Base-by-base conservation (phyloP, 2,113 vertebrate genomes). In the Hucho hucho region DNA sequence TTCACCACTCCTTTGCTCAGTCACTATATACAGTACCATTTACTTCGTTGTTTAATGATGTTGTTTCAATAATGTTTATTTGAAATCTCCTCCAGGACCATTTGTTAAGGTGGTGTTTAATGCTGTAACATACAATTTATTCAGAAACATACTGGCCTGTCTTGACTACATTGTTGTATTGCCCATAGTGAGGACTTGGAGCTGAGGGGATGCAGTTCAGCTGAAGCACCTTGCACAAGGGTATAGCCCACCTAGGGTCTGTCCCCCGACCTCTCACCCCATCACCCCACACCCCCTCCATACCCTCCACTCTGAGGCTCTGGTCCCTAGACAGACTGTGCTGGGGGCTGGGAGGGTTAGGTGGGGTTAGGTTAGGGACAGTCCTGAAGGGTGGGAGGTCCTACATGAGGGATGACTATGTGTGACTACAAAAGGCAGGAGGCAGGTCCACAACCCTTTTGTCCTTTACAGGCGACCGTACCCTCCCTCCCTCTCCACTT, bases 351-450 rank as follows among this genome's bases (percentile, higher is more conserved):
- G 37, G 70, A 80, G 37, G 59, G 61, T 67, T 65, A 72, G 64
- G 28, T 13, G 32, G 69, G 71, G 70, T 80, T 69, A 70, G 75
- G 80, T 70, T 72, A 59, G 71, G 49, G 29, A 59, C 29, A 37
- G 2, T 66, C 47, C 7, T 75, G 59, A 86, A 85, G 88, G 82
- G 85, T 84, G 81, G 76, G 37, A 7, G 37, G 37, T 37, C 37
- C 37, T 53, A 72, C 73, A 91, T 92, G 90, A 92, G 81, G 84
- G 86, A 92, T 91, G 78, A 78, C 80, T 84, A 12, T 78, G 67
- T 78, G 83, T 75, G 75, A 74, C 3, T n/a, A 67, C 78, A 64
- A 68, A 70, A 74, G 73, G 63, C 46, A 69, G 72, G 32, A 78
- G 75, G 74, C 80, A 81, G 82, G 79, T 86, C 68, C 80, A 81